Base-by-base conservation (phyloP, 2,797 vertebrate genomes). In the Malurus leucopterus region DNA sequence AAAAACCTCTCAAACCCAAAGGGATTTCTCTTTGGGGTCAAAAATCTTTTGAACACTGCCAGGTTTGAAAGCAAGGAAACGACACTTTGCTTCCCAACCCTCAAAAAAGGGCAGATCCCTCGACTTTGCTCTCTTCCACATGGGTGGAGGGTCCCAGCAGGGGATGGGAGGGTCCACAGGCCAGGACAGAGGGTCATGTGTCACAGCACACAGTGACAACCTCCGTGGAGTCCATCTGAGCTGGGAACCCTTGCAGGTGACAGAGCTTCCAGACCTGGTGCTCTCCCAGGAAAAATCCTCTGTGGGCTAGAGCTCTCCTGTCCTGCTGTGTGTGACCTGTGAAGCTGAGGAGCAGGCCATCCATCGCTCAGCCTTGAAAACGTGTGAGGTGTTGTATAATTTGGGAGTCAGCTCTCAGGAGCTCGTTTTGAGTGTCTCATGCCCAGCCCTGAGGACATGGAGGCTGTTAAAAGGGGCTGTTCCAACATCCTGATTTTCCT, bases 371-470 rank as follows among this genome's bases (percentile, higher is more conserved):
- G 36, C 29, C 51, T 51, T 64, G 40, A 19, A 77, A 43, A 47
- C 0, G 1, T 3, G 21, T 2, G 3, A 84, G 41, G 14, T 15
- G 29, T 8, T 4, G 8, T 1, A 1, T 27, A 54, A 16, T 40
- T 27, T 61, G 51, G 47, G 50, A 70, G 17, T 43, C 64, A 80
- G 10, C 19, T 34, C 24, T 15, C 26, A 70, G 24, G 20, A 68
- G 4, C 8, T 18, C 38, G 11, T 78, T 50, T 41, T 18, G 7
- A 38, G 46, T 23, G 3, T 40, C 63, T 88, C 24, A 11, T 1
- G 3, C 22, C 27, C 64, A 76, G 57, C 36, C 44, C 29, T 21
- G 32, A 58, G 40, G 67, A 32, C 36, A 21, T 30, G 50, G 72
- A 69, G 32, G 55, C 30, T 71, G 11, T 47, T 72, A 63, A 44